These are phyloP conservation scores for Leptarthrus brevirostris DNA, from an alignment of 2,888 invertebrate species.

Conservation along the genomic window DNA sequence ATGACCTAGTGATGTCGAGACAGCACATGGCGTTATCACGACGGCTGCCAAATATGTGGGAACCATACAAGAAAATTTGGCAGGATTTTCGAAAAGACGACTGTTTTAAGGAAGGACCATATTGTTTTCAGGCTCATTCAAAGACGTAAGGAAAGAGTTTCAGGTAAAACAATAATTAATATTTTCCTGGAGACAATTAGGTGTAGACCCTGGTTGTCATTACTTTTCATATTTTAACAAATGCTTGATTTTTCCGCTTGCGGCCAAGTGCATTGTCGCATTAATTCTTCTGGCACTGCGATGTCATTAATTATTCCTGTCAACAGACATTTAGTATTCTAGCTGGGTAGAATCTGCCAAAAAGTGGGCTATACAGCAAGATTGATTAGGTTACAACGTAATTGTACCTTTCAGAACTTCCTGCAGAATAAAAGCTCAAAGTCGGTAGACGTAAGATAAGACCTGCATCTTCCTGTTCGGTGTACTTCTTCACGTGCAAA, in stretches of 20 bases:
- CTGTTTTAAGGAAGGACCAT: background rate
- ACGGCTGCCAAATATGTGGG: constrained; percentile 25
- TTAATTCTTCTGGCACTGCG: background rate
- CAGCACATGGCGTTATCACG: constrained; percentile 26
- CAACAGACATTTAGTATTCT: constrained; percentile 3
- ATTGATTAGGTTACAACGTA: constrained; percentile 20
- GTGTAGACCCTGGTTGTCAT: background rate
- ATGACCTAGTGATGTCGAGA: constrained; percentile 29
- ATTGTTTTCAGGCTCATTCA: background rate
- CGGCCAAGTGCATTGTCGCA: no score
- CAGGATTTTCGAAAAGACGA: background rate
- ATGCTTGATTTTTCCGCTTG: background rate
- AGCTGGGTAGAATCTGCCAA: background rate
- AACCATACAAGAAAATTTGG: constrained; percentile 5
- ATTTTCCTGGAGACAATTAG: background rate
- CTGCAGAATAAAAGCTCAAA: background rate
- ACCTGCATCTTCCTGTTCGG: background rate
- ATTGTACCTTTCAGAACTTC: background rate
- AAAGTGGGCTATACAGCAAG: background rate
- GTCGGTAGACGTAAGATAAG: background rate
- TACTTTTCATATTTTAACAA: background rate
- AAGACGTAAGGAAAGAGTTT: background rate
- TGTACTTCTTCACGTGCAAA: background rate
- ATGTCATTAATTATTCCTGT: background rate
- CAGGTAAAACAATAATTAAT: constrained; percentile 22